Percentiles rank a stretch among this genome's conserved stretches.
Conservation (phyloP, 2,797 vertebrate species). For the Leucoraja ocellata region DNA sequence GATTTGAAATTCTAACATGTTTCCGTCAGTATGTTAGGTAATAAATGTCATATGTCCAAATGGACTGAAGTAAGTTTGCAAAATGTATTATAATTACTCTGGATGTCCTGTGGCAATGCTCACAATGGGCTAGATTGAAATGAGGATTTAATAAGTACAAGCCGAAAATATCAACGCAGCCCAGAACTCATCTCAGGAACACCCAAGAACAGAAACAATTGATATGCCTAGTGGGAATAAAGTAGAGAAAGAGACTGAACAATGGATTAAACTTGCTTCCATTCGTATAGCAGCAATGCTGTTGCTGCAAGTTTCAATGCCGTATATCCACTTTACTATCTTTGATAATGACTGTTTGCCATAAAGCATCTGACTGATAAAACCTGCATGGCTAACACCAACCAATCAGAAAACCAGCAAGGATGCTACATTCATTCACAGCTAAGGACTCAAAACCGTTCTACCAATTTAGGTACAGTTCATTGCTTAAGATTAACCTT, state of each 20-base stretch:
- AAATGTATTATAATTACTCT: neutral
- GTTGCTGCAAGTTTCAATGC: neutral
- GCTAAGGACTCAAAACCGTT: neutral
- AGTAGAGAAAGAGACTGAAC: neutral
- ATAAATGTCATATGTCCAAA: neutral
- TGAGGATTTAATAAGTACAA: conserved; percentile 11
- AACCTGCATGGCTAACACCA: neutral
- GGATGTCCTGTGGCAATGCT: conserved; percentile 31
- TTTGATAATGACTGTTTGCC: neutral
- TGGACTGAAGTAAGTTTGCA: neutral
- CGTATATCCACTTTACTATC: neutral
- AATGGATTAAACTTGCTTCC: conserved; percentile 16
- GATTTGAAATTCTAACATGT: neutral
- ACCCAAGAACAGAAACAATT: conserved; percentile 25
- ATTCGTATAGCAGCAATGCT: neutral
- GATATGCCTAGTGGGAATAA: conserved; percentile 23
- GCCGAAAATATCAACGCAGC: conserved; percentile 15
- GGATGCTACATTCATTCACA: neutral
- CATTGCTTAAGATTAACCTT: neutral
- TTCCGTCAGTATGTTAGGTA: neutral
- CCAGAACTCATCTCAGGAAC: neutral
- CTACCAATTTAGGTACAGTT: neutral
- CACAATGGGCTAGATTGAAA: conserved; percentile 9
- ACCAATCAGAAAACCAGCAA: conserved; percentile 25
- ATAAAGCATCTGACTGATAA: conserved; percentile 5